These are phyloP conservation scores for Lordiphosa andalusiaca DNA, from an alignment of 2,888 invertebrate genomes.

Conservation along the genomic window DNA sequence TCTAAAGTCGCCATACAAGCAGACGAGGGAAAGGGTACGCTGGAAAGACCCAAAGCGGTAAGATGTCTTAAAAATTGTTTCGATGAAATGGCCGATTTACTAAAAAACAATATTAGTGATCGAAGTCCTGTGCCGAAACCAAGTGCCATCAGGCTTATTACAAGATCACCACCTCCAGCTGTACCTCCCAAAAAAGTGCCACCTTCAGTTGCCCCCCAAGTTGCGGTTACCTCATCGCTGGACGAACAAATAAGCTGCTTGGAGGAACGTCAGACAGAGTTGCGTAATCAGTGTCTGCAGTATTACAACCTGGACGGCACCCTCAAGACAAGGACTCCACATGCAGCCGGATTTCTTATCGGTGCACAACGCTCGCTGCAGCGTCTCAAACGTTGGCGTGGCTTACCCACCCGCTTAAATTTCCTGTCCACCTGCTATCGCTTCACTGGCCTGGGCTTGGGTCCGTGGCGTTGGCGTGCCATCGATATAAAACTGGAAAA, in stretches of 20 bases:
- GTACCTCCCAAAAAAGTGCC: background rate
- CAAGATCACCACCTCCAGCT: background rate
- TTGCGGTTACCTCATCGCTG: background rate
- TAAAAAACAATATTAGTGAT: background rate
- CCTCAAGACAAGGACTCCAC: slow-evolving; percentile 1
- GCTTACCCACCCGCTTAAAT: slow-evolving; percentile 9
- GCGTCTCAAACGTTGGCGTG: slow-evolving; percentile 18
- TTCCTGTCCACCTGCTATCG: slow-evolving; percentile 15
- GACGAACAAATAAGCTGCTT: background rate
- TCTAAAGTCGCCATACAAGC: too few relatives aligned
- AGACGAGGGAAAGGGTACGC: background rate
- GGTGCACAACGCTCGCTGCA: slow-evolving; percentile 18
- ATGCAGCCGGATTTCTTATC: slow-evolving; percentile 22
- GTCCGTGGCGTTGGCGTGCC: background rate
- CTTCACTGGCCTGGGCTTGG: background rate
- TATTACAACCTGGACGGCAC: slow-evolving; percentile 27
- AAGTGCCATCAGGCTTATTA: background rate
- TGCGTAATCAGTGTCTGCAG: slow-evolving; percentile 20
- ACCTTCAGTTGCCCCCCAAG: background rate
- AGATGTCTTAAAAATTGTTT: slow-evolving; percentile 12
- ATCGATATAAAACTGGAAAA: slow-evolving; percentile 19
- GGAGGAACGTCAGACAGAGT: background rate
- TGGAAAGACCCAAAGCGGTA: slow-evolving; percentile 6
- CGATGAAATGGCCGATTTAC: slow-evolving; percentile 11
- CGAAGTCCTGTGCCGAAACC: background rate